Percentiles rank a stretch among this genome's conserved stretches.
Conservation (phyloP, 2,113 vertebrate genomes). For the Capreolus pygargus region DNA sequence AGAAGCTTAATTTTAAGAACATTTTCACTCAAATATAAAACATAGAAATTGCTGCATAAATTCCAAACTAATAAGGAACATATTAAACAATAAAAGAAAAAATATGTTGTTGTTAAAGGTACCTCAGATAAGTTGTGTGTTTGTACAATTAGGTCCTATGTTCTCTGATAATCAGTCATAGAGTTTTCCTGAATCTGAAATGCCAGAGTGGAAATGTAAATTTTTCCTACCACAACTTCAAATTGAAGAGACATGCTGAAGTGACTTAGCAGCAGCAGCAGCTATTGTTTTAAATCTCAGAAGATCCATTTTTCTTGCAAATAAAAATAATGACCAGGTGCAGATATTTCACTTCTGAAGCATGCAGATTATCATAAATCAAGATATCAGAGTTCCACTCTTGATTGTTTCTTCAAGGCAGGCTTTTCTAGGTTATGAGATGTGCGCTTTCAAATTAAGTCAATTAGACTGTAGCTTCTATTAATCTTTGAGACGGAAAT, state of each 20-base stretch:
- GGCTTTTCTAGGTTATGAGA: constrained; percentile 1
- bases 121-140: neutral
- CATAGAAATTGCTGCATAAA: neutral
- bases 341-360: constrained; percentile 32
- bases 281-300: neutral
- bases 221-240: neutral
- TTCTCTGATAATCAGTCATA: neutral
- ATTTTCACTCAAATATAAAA: constrained; percentile 16
- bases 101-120: neutral
- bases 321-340: neutral
- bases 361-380: neutral
- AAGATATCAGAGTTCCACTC: neutral
- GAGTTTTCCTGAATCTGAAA: neutral
- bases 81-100: neutral
- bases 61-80: neutral
- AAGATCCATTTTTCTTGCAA: neutral
- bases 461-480: constrained; percentile 49
- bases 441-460: constrained; percentile 38
- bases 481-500: constrained; percentile 56
- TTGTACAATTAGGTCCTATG: neutral
- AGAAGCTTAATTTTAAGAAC: neutral
- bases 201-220: neutral
- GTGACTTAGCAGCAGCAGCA: no score
- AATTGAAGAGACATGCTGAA: neutral
- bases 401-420: constrained; percentile 32